Evolutionary conservation across 2,113 vertebrate genomes (phyloP).

Genomic region (Antechinus stuartii): DNA sequence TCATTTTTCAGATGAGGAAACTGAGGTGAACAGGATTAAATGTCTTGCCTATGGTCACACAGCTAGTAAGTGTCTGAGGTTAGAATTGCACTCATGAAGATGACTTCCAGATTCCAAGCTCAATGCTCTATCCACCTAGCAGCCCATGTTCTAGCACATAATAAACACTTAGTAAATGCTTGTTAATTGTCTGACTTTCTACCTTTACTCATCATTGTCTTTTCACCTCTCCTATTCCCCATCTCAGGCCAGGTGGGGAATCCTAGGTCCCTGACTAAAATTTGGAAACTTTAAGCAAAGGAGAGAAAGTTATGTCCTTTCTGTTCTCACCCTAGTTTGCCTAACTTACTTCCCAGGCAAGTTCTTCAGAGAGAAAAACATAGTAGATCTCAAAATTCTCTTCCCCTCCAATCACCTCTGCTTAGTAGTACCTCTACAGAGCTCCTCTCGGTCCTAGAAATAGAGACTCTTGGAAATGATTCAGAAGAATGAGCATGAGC

Average conservation of each 20-base stretch:
- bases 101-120: background rate
- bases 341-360: background rate
- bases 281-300: background rate
- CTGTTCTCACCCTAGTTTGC: background rate
- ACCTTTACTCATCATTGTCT: background rate
- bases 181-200: background rate
- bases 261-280: background rate
- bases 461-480: background rate
- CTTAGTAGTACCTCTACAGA: background rate
- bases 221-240: background rate
- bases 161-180: background rate
- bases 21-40: background rate
- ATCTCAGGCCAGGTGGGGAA: background rate
- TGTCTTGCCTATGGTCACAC: background rate
- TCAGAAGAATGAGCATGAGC: background rate
- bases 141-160: background rate
- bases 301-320: background rate
- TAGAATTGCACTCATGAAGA: background rate
- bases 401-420: background rate
- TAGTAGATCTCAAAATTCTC: background rate
- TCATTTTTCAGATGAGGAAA: background rate
- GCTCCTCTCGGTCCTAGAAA: background rate
- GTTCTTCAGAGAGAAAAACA: background rate
- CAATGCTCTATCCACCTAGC: background rate
- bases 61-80: background rate